Base-by-base conservation (phyloP, 2,888 invertebrate genomes). In the Andricus quercusramuli region DNA sequence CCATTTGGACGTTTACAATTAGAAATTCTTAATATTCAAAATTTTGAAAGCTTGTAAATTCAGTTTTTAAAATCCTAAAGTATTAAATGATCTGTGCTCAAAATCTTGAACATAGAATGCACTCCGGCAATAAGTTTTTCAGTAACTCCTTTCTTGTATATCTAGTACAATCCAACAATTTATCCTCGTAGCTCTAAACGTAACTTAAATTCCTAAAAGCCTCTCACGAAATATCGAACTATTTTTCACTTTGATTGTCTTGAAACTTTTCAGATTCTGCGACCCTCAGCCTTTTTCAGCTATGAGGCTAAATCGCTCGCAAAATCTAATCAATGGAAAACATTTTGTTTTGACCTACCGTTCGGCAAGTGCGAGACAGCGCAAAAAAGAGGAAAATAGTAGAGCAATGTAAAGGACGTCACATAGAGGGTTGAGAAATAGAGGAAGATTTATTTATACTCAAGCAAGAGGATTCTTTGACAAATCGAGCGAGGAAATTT, bases 401-500 rank as follows among this genome's bases (percentile, higher is more conserved):
- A 44, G 15, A 68, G 25, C 22, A 41, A n/a, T 68, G 22, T 68
- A 44, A 22, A 47, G 47, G 25, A 25, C 25, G 25, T 68, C 44
- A 68, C 68, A 68, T 25, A 44, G 68, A 47, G 68, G 25, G 17
- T 17, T 15, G 44, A 68, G 25, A 25, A 44, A 44, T 44, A 44
- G 9, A 64, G 62, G 79, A 79, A 83, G 88, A 87, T 89, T 88
- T 87, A 88, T 89, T 86, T 85, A 82, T 85, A 84, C 83, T 83
- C 80, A 80, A 83, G 81, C 74, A 84, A 80, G 44, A 29, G 44
- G 81, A 81, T 82, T 84, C 87, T 87, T 86, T 88, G 90, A 90
- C 87, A 87, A 86, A 88, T 88, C 85, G 87, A 84, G 84, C 85
- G 84, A 83, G 82, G 83, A 82, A 87, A 87, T 86, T 81, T 85